Conservation (phyloP, 2,888 invertebrate genomes). For the Callimorpha dominula region DNA sequence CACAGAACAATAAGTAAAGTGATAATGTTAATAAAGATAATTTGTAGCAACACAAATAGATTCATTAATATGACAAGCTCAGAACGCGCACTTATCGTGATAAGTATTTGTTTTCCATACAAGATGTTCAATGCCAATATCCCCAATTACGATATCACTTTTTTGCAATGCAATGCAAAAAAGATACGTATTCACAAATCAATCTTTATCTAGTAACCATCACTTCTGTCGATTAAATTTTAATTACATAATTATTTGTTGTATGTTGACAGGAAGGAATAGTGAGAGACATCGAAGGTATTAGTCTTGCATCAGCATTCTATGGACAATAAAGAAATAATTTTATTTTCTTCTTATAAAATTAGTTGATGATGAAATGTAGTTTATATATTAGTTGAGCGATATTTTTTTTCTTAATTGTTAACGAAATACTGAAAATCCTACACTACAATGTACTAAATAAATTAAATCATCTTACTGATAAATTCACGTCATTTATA, state of each 20-base stretch:
- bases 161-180: neutral
- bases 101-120: neutral
- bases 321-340: constrained; percentile 76
- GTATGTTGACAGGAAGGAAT: constrained; percentile 66
- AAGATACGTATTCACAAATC: constrained; percentile 31
- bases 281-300: constrained; percentile 70
- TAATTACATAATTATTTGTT: constrained; percentile 72
- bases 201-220: constrained; percentile 45
- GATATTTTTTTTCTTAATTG: neutral
- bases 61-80: neutral
- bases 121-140: neutral
- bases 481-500: constrained; percentile 16
- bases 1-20: constrained; percentile 20
- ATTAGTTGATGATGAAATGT: neutral
- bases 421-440: neutral
- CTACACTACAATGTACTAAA: neutral
- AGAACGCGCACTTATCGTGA: neutral
- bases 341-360: constrained; percentile 7
- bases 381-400: neutral
- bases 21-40: constrained; percentile 41
- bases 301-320: constrained; percentile 70
- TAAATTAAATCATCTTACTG: neutral
- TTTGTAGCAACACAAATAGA: constrained; percentile 29
- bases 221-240: constrained; percentile 48
- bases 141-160: neutral